Evolutionary conservation across 2,113 vertebrate genomes (phyloP).

Genomic region (Chionis minor): DNA sequence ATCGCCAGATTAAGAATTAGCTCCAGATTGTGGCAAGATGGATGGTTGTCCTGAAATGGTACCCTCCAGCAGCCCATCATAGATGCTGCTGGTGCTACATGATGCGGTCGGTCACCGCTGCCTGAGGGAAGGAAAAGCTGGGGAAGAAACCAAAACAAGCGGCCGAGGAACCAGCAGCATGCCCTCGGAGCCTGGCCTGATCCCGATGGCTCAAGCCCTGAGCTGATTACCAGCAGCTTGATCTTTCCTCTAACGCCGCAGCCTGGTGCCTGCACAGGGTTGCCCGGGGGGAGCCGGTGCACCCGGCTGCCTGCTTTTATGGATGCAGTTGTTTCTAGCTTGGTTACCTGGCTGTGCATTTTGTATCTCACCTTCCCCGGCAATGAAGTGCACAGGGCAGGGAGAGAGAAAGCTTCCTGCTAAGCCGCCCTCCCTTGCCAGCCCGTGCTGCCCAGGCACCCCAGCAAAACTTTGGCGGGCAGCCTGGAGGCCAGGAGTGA

Average conservation of each 20-base stretch:
- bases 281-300: background rate
- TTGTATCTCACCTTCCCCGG: background rate
- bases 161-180: fast-evolving
- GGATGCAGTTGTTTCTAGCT: background rate
- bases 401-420: background rate
- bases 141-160: background rate
- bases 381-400: background rate
- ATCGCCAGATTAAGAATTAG: constrained; percentile 30
- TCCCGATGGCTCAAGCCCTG: background rate
- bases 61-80: background rate
- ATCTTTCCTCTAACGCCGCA: background rate
- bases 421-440: background rate
- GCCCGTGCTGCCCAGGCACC: background rate
- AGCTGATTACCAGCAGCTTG: constrained; percentile 35
- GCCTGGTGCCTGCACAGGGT: background rate
- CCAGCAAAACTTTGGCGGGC: background rate
- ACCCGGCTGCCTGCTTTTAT: background rate
- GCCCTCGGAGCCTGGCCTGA: background rate
- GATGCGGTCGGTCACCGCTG: background rate
- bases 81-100: background rate
- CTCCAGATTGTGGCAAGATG: background rate
- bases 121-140: background rate
- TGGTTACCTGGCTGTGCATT: background rate
- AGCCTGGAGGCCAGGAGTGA: background rate
- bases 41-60: background rate